Conservation (phyloP, 2,888 invertebrate genomes). For the Aromia moschata region DNA sequence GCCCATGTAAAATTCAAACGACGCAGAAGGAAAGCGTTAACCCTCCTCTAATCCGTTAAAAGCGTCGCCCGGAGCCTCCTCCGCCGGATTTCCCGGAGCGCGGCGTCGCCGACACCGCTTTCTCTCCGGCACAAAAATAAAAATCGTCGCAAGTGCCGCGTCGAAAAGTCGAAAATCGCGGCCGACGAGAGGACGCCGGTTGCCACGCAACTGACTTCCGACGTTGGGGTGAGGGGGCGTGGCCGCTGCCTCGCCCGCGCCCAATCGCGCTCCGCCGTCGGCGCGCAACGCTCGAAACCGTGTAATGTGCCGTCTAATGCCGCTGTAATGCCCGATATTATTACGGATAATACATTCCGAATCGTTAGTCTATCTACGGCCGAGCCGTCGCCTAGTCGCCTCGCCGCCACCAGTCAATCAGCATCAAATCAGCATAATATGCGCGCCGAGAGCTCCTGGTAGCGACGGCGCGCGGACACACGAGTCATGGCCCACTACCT, state of each 20-base stretch:
- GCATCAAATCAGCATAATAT: not conserved
- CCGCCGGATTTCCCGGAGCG: too few species aligned
- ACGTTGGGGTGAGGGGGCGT: conserved; percentile 53
- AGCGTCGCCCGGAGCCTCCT: too few species aligned
- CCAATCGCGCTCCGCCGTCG: conserved; percentile 54
- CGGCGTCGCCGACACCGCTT: too few species aligned
- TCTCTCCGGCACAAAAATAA: too few species aligned
- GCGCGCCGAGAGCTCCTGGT: not conserved
- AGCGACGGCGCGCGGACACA: conserved; percentile 21
- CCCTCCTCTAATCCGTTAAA: too few species aligned
- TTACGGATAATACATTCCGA: conserved; percentile 64
- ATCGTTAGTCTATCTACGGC: conserved; percentile 62
- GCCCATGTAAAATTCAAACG: too few species aligned
- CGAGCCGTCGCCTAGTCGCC: conserved; percentile 49
- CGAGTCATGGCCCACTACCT: conserved; percentile 53
- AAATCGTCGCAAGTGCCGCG: conserved; percentile 37
- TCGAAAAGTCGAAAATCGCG: conserved; percentile 51
- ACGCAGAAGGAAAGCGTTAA: too few species aligned
- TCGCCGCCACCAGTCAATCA: not conserved
- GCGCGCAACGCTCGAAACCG: conserved; percentile 58
- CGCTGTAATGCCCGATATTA: conserved; percentile 64
- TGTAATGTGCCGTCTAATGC: conserved; percentile 64
- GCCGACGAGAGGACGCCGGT: conserved; percentile 46
- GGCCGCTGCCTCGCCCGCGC: conserved; percentile 48
- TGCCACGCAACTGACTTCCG: conserved; percentile 53